Conservation (phyloP, 2,888 invertebrate genomes). For the Ceriagrion tenellum region DNA sequence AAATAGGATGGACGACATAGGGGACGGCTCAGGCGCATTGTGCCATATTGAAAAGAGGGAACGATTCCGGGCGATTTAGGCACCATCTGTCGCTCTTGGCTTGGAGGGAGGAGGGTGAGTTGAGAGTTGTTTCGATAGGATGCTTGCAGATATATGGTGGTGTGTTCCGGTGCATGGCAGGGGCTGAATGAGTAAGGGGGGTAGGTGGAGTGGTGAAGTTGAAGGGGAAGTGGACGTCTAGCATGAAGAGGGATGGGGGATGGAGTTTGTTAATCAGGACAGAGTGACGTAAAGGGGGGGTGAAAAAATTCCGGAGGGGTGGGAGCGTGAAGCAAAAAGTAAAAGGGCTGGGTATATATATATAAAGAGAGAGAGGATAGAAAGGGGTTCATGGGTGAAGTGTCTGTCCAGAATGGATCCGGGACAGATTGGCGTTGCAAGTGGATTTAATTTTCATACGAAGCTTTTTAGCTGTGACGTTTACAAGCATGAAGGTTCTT, state of each 20-base stretch:
- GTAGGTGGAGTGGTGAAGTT: neutral
- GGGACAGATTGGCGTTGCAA: conserved; percentile 28
- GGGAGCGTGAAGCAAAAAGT: neutral
- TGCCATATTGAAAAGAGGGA: conserved; percentile 57
- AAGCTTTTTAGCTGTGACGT: neutral
- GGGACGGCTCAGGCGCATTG: conserved; percentile 50
- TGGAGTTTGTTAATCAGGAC: conserved; percentile 5
- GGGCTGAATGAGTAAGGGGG: neutral
- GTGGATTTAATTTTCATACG: conserved; percentile 36
- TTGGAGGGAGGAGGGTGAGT: conserved; percentile 10
- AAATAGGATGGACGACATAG: conserved; percentile 13
- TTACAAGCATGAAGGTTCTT: neutral
- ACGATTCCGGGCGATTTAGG: conserved; percentile 58
- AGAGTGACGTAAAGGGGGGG: neutral
- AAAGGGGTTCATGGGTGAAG: conserved; percentile 4
- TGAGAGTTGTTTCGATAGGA: neutral
- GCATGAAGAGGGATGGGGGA: neutral
- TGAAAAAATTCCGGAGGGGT: neutral
- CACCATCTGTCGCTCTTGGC: conserved; percentile 52
- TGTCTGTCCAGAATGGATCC: neutral
- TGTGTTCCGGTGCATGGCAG: neutral
- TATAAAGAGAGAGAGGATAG: neutral
- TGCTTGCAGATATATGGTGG: no score
- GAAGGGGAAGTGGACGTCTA: neutral
- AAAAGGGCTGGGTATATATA: neutral